Percentiles rank a stretch among this genome's conserved stretches.
Evolutionary conservation across 2,113 vertebrate genomes (phyloP).

Genomic region (Thryonomys swinderianus): DNA sequence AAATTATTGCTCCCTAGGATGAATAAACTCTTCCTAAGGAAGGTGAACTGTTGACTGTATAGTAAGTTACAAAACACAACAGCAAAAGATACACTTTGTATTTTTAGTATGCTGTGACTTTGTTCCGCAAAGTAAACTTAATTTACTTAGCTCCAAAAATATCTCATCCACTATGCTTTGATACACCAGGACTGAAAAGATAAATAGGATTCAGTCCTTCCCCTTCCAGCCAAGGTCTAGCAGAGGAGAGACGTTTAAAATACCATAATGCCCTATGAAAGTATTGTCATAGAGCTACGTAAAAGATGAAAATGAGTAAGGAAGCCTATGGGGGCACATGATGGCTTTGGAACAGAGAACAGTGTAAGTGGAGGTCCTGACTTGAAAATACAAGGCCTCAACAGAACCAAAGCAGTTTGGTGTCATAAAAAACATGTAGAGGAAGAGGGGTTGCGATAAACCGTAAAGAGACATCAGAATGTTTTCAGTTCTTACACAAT

Average conservation of each 20-base stretch:
- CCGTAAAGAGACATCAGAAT: not conserved
- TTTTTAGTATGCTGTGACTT: constrained; percentile 47
- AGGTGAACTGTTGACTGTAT: not conserved
- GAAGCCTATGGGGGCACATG: not conserved
- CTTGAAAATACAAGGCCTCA: constrained; percentile 35
- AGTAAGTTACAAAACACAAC: constrained; percentile 33
- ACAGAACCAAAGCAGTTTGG: constrained; percentile 29
- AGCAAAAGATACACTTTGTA: not conserved
- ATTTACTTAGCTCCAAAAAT: too few species aligned
- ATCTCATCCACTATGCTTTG: not conserved
- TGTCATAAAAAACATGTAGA: constrained; percentile 5
- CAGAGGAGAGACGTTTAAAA: constrained; percentile 2
- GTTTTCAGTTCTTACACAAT: not conserved
- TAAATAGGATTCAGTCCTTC: not conserved
- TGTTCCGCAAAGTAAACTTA: not conserved
- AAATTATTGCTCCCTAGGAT: constrained; percentile 31
- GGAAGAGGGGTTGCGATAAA: constrained; percentile 31
- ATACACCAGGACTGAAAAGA: constrained; percentile 22
- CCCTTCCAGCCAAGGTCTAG: not conserved
- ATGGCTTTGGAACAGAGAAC: not conserved
- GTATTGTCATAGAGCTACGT: not conserved
- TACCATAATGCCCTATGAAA: not conserved
- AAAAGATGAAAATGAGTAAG: constrained; percentile 36
- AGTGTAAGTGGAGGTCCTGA: not conserved
- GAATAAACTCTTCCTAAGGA: constrained; percentile 27